phyloP scores from a whole-genome alignment of 2,113 vertebrate genomes.

The Pelvicachromis taeniatus region DNA sequence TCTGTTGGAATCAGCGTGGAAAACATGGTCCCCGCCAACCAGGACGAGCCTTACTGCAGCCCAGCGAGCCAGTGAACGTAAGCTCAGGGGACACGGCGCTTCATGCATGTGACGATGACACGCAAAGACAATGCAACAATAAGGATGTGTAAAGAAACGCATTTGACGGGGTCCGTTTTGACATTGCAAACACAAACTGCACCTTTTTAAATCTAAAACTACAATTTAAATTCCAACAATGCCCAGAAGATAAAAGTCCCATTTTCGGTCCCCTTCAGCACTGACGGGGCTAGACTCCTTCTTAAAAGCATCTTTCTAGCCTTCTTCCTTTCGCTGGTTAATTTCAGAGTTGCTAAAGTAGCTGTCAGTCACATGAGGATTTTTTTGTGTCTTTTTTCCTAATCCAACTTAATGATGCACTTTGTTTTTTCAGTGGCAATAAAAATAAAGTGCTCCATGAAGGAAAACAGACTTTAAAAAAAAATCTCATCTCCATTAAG shows the following conservation, averaged over 20 bases:
- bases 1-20: slow-evolving; percentile 66
- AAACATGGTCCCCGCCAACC: slow-evolving; percentile 72
- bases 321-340: background rate
- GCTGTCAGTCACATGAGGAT: background rate
- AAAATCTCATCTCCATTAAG: background rate
- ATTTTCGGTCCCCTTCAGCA: background rate
- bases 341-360: background rate
- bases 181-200: background rate
- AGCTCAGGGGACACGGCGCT: background rate
- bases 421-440: background rate
- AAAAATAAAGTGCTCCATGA: background rate
- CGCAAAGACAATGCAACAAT: background rate
- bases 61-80: slow-evolving; percentile 48
- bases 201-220: background rate
- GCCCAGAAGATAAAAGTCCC: background rate
- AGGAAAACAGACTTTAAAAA: background rate
- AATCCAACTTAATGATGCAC: background rate
- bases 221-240: background rate
- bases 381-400: background rate
- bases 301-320: background rate
- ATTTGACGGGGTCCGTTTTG: background rate
- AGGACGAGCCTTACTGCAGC: slow-evolving; percentile 66
- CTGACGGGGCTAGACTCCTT: background rate
- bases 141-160: background rate
- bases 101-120: background rate